Conservation (phyloP, 2,888 invertebrate genomes). For the Protophormia terraenovae region DNA sequence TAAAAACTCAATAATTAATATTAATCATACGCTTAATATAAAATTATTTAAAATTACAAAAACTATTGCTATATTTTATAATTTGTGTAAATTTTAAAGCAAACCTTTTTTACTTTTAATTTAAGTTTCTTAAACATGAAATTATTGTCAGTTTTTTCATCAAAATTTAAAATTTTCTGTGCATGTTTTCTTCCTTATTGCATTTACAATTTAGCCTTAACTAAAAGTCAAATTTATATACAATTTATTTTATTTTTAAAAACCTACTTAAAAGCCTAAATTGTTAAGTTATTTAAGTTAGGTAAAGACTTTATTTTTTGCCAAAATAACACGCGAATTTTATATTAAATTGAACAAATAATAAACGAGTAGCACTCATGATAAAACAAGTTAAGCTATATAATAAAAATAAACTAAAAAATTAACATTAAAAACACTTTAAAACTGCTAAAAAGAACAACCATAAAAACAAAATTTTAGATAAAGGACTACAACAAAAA, state of each 20-base stretch:
- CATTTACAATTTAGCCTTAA: not conserved
- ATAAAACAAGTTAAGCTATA: constrained; percentile 22
- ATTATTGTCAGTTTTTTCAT: no score
- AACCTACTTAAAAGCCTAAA: constrained; percentile 42
- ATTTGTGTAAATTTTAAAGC: no score
- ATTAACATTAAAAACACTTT: constrained; percentile 54
- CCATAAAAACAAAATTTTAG: constrained; percentile 32
- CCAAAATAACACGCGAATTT: constrained; percentile 46
- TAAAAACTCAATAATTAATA: not conserved
- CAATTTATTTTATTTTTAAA: not conserved
- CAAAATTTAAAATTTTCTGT: not conserved
- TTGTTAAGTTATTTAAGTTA: constrained; percentile 14
- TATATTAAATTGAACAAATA: constrained; percentile 32
- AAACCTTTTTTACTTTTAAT: no score
- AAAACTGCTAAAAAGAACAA: no score
- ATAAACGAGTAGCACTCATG: constrained; percentile 1
- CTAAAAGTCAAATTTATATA: not conserved
- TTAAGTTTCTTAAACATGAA: no score
- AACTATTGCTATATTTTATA: no score
- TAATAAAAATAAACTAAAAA: constrained; percentile 34
- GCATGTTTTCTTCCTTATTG: not conserved
- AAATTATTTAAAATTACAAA: not conserved
- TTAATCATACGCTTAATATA: not conserved
- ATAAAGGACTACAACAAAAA: constrained; percentile 8
- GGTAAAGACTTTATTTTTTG: constrained; percentile 4